These are phyloP conservation scores for Dolichotis patagonum DNA, from an alignment of 2,113 vertebrate species.

Conservation along the genomic window DNA sequence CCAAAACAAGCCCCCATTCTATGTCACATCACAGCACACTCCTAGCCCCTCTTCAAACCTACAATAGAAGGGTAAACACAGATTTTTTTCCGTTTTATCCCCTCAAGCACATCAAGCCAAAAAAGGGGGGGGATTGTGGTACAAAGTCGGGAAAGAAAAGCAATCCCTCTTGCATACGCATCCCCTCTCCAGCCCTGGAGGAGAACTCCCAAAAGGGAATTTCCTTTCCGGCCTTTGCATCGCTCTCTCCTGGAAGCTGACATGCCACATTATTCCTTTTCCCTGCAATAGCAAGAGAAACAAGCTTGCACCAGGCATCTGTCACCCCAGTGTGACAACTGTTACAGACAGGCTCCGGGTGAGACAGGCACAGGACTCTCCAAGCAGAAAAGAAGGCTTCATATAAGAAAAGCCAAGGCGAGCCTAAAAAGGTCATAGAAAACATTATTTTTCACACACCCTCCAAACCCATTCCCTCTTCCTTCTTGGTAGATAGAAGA, in stretches of 20 bases:
- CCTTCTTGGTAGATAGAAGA: constrained; percentile 34
- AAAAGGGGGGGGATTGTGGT: not conserved
- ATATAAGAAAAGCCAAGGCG: constrained; percentile 50
- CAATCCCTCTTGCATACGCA: not conserved
- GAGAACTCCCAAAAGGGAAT: not conserved
- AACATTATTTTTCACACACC: constrained; percentile 49
- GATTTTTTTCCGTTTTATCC: not conserved
- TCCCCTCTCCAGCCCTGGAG: not conserved
- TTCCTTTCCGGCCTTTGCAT: not conserved
- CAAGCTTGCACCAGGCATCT: constrained; percentile 6
- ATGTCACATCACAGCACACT: not conserved
- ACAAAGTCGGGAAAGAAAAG: constrained; percentile 24
- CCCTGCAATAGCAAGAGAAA: constrained; percentile 57
- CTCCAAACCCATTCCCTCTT: constrained; percentile 44
- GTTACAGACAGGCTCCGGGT: not conserved
- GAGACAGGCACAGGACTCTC: constrained; percentile 5
- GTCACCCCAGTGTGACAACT: constrained; percentile 32
- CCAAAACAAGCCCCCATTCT: not conserved
- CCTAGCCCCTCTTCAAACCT: not conserved
- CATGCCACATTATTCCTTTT: constrained; percentile 31
- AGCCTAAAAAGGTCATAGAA: constrained; percentile 18
- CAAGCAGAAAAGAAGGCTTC: constrained; percentile 49
- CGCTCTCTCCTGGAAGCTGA: constrained; percentile 41
- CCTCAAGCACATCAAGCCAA: not conserved
- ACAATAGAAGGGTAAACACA: not conserved